These are phyloP conservation scores for Melitaea athalia DNA, from an alignment of 2,888 invertebrate species.

Conservation along the genomic window DNA sequence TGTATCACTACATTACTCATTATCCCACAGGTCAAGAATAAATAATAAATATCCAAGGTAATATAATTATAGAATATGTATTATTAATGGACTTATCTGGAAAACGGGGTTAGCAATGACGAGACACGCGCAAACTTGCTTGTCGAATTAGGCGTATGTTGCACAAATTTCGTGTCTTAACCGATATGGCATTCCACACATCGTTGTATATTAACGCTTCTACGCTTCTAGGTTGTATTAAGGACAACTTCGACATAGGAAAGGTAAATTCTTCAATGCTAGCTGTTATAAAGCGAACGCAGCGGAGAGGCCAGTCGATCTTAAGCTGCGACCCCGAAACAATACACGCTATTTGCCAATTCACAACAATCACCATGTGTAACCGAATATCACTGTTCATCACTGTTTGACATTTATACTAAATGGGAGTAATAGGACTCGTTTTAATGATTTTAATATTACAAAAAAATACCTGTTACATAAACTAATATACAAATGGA, in stretches of 20 bases:
- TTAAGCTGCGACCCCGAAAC: slow-evolving; percentile 71
- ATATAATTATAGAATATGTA: slow-evolving; percentile 31
- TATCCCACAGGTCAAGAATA: slow-evolving; percentile 5
- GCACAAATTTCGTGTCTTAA: slow-evolving; percentile 73
- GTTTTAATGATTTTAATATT: neutral
- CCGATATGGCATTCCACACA: slow-evolving; percentile 67
- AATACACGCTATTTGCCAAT: slow-evolving; percentile 75
- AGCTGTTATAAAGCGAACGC: slow-evolving; percentile 57
- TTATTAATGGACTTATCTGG: slow-evolving; percentile 44
- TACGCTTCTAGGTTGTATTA: slow-evolving; percentile 72
- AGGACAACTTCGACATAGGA: slow-evolving; percentile 79
- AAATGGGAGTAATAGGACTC: no score
- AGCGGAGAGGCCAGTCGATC: slow-evolving; percentile 74
- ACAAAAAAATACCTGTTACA: neutral
- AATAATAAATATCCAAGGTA: slow-evolving; percentile 23
- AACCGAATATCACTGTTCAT: neutral
- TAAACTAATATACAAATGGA: neutral
- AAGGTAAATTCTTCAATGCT: slow-evolving; percentile 80
- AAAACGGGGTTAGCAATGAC: slow-evolving; percentile 51
- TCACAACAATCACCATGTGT: slow-evolving; percentile 12
- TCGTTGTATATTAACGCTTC: slow-evolving; percentile 76
- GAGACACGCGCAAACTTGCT: slow-evolving; percentile 42
- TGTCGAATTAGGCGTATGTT: slow-evolving; percentile 60
- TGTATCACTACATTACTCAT: slow-evolving; percentile 15
- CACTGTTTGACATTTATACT: neutral